phyloP scores from a whole-genome alignment of 2,797 vertebrate genomes.

The Cephalopachus bancanus region DNA sequence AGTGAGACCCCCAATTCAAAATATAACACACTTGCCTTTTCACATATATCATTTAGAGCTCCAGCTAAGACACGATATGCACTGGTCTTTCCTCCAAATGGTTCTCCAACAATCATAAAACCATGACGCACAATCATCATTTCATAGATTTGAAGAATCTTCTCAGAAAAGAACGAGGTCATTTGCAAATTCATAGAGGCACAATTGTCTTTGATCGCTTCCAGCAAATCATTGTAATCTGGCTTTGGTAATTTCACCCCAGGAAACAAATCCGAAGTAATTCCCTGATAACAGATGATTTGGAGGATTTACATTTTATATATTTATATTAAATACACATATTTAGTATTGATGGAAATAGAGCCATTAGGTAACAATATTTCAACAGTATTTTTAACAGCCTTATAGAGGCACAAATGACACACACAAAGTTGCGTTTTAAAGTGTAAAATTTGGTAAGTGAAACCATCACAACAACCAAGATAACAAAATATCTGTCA shows the following conservation, averaged over 20 bases:
- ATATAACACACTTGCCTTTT: constrained; percentile 89
- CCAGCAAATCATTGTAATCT: constrained; percentile 92
- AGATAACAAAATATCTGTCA: background rate
- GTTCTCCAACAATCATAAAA: constrained; percentile 97
- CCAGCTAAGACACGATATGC: constrained; percentile 94
- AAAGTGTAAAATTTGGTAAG: background rate
- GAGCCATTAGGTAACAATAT: background rate
- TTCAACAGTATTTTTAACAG: constrained; percentile 30
- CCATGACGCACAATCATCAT: constrained; percentile 97
- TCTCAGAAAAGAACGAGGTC: constrained; percentile 92
- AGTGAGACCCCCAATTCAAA: too few species aligned
- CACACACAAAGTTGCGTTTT: background rate
- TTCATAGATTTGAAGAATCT: constrained; percentile 96
- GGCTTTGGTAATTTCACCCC: constrained; percentile 94
- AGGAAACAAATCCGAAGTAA: constrained; percentile 96
- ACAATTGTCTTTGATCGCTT: constrained; percentile 92
- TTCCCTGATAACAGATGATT: constrained; percentile 90
- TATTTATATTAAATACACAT: background rate
- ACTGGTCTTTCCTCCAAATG: constrained; percentile 95
- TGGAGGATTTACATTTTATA: background rate
- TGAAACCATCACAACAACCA: background rate
- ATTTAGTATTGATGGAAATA: constrained; percentile 42
- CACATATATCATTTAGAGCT: constrained; percentile 91
- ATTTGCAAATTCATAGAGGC: constrained; percentile 94
- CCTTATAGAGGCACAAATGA: background rate